Conservation (phyloP, 2,888 invertebrate genomes). For the Synergus japonicus region DNA sequence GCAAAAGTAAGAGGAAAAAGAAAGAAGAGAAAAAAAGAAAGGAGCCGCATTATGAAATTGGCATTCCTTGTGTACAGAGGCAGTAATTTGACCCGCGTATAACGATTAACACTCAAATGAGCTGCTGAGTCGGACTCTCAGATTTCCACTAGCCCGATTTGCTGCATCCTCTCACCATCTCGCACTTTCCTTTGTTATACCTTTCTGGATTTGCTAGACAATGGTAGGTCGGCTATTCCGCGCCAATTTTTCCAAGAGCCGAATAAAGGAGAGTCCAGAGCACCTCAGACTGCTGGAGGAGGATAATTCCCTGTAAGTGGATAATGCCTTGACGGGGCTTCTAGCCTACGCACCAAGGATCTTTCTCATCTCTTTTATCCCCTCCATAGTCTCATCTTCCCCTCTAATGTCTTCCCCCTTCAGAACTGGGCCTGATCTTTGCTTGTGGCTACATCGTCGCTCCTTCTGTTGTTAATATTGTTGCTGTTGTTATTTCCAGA, state of each 20-base stretch:
- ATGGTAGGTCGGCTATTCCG: slow-evolving; percentile 60
- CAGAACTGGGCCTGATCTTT: neutral
- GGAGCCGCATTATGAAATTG: slow-evolving; percentile 35
- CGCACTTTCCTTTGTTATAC: slow-evolving; percentile 54
- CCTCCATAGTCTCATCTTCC: neutral
- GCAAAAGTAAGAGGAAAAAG: slow-evolving; percentile 29
- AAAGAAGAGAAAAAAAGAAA: slow-evolving; percentile 23
- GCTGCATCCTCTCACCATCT: slow-evolving; percentile 34
- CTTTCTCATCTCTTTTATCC: slow-evolving; percentile 46
- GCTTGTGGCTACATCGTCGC: neutral
- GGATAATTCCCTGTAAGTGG: slow-evolving; percentile 75
- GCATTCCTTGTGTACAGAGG: slow-evolving; percentile 52
- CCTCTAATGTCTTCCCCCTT: neutral
- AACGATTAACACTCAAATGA: slow-evolving; percentile 65
- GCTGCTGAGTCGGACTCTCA: slow-evolving; percentile 42
- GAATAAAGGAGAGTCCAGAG: slow-evolving; percentile 51
- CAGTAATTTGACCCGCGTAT: slow-evolving; percentile 60
- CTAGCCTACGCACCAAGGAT: slow-evolving; percentile 68
- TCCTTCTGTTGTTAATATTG: neutral
- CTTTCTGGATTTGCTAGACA: slow-evolving; percentile 61
- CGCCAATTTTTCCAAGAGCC: slow-evolving; percentile 60
- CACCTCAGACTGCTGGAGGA: slow-evolving; percentile 44
- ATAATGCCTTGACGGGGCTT: slow-evolving; percentile 70
- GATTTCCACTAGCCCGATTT: neutral
- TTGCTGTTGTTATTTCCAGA: neutral